These are phyloP conservation scores for Euplagia quadripunctaria DNA, from an alignment of 2,888 invertebrate genomes.

Conservation along the genomic window DNA sequence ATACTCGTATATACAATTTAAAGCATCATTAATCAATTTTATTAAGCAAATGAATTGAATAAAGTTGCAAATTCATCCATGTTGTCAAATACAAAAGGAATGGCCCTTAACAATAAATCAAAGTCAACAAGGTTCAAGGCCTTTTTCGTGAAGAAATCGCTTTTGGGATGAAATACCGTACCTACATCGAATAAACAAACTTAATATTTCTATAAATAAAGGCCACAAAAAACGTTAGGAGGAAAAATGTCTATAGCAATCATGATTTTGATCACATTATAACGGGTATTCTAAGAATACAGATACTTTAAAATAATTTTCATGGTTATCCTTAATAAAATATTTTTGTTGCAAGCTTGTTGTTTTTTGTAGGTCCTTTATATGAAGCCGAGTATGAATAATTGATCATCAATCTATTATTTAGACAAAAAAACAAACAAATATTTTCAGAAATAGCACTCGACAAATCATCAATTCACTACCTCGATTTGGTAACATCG, in stretches of 20 bases:
- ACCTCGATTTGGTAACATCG: not conserved
- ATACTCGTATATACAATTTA: not conserved
- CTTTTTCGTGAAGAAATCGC: slow-evolving; percentile 13
- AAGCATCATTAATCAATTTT: slow-evolving; percentile 9
- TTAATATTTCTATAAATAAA: not conserved
- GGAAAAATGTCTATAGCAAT: not conserved
- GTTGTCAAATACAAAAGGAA: slow-evolving; percentile 13
- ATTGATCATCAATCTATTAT: not conserved
- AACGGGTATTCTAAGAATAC: not conserved
- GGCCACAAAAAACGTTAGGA: no score
- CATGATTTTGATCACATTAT: not conserved
- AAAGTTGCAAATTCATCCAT: slow-evolving; percentile 14
- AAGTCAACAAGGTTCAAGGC: slow-evolving; percentile 13
- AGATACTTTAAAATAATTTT: not conserved
- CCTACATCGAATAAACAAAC: no score
- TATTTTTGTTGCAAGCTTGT: not conserved
- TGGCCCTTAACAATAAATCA: not conserved
- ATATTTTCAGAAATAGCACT: not conserved
- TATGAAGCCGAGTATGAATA: not conserved
- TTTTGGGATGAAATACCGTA: not conserved
- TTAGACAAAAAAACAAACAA: no score
- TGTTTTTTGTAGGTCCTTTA: not conserved
- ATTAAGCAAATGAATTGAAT: not conserved
- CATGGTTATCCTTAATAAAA: no score
- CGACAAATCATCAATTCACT: not conserved